Percentiles rank a stretch among this genome's conserved stretches.
These are phyloP conservation scores for Muscicapa adusta DNA, from an alignment of 2,113 vertebrate species.

Conservation along the genomic window DNA sequence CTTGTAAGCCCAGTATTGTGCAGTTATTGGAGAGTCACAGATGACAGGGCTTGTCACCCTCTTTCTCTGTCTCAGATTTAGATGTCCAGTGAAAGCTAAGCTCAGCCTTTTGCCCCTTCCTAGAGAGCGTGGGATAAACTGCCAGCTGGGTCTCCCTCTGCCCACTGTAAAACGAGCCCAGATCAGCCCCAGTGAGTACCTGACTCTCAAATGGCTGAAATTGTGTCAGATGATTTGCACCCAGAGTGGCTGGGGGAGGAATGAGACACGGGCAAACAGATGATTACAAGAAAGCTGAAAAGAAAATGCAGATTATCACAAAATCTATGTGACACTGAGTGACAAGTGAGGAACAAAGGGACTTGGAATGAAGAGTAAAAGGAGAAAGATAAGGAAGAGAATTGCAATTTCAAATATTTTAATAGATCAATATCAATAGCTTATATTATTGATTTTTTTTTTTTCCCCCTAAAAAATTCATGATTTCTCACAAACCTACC, in stretches of 20 bases:
- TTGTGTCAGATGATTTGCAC: constrained; percentile 9
- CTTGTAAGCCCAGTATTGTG: neutral
- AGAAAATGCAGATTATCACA: neutral
- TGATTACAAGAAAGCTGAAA: neutral
- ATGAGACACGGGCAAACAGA: neutral
- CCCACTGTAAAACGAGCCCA: constrained; percentile 19
- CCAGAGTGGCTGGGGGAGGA: neutral
- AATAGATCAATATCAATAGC: neutral
- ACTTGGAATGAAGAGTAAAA: neutral
- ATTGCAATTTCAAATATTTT: neutral
- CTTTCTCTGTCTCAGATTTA: neutral
- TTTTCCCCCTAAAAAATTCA: neutral
- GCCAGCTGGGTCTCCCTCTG: constrained; percentile 45
- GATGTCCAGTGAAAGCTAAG: constrained; percentile 24
- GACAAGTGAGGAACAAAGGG: constrained; percentile 24
- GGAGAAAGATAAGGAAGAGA: neutral
- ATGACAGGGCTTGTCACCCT: constrained; percentile 1
- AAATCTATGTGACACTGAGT: neutral
- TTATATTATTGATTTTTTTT: neutral
- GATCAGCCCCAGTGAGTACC: neutral
- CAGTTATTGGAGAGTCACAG: neutral
- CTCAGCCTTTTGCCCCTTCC: constrained; percentile 44
- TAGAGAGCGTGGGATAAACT: constrained; percentile 32
- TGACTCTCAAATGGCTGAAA: neutral
- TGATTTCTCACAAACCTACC: neutral